Conservation (phyloP, 2,113 vertebrate genomes). For the Odontesthes bonariensis region DNA sequence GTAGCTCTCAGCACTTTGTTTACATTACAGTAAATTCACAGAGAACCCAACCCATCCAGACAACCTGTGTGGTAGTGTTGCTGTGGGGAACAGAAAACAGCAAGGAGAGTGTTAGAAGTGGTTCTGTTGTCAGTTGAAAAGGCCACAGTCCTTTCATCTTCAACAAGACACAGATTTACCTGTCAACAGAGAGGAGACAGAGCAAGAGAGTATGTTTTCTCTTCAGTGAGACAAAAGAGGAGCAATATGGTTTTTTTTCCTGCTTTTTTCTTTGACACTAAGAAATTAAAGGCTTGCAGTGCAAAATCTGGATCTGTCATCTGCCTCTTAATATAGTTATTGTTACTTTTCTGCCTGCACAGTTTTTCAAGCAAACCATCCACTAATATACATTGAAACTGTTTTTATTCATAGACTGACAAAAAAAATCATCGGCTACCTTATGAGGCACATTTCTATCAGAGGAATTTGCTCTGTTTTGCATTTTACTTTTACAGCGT, state of each 20-base stretch:
- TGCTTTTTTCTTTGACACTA: slow-evolving; percentile 5
- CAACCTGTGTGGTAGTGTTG: slow-evolving; percentile 13
- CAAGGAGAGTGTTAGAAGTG: slow-evolving; percentile 21
- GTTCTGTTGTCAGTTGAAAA: slow-evolving; percentile 48
- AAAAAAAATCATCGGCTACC: too few species aligned
- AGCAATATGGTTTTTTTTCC: slow-evolving; percentile 13
- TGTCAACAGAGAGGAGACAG: slow-evolving; percentile 49
- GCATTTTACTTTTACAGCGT: background rate
- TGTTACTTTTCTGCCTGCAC: background rate
- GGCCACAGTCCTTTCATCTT: slow-evolving; percentile 69
- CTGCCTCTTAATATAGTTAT: slow-evolving; percentile 3
- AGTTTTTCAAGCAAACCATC: background rate
- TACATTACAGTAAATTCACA: slow-evolving; percentile 25
- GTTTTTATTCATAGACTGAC: too few species aligned
- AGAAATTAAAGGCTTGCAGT: slow-evolving; percentile 29
- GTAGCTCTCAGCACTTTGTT: slow-evolving; percentile 30
- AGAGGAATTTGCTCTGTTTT: background rate
- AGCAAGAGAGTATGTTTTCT: slow-evolving; percentile 35
- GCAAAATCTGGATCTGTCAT: slow-evolving; percentile 38
- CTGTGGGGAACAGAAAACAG: slow-evolving; percentile 24
- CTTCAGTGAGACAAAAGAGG: slow-evolving; percentile 47
- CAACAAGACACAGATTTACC: slow-evolving; percentile 61
- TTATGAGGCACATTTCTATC: too few species aligned
- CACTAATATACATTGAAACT: background rate
- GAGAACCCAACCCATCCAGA: slow-evolving; percentile 43